Percentiles rank a stretch among this genome's conserved stretches.
Evolutionary conservation across 1,140 invertebrate genomes (phyloP).

Genomic region (Ips typographus): DNA sequence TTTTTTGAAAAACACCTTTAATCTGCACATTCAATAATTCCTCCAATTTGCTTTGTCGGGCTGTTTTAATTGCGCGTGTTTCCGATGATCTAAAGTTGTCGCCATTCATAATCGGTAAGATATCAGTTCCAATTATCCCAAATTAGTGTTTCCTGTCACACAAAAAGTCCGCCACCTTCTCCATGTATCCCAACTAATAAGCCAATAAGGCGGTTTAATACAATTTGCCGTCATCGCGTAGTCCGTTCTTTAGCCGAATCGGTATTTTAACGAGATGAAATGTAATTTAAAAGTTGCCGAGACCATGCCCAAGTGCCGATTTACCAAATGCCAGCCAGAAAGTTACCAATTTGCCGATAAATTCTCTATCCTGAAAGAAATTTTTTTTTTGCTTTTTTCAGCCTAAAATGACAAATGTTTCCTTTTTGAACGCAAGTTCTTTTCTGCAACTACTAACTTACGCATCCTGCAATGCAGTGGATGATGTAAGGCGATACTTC

Average conservation of each 20-base stretch:
- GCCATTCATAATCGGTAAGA: not conserved
- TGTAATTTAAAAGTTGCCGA: conserved; percentile 15
- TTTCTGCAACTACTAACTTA: too few relatives aligned
- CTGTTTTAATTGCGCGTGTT: not conserved
- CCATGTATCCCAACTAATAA: conserved; percentile 12
- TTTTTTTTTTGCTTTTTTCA: not conserved
- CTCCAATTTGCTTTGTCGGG: not conserved
- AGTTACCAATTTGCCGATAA: conserved; percentile 16
- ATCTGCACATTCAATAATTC: too few relatives aligned
- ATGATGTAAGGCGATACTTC: too few relatives aligned
- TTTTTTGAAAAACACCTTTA: too few relatives aligned
- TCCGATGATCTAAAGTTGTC: not conserved
- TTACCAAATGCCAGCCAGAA: conserved; percentile 24
- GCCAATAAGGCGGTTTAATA: conserved; percentile 20
- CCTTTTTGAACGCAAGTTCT: too few relatives aligned
- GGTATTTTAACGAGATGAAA: conserved; percentile 29
- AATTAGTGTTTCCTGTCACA: not conserved
- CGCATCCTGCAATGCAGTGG: too few relatives aligned
- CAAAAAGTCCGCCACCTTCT: conserved; percentile 15
- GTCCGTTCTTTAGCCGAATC: conserved; percentile 21
- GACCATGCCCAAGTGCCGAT: conserved; percentile 17
- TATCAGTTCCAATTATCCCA: not conserved
- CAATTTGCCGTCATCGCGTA: conserved; percentile 18
- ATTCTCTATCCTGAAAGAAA: conserved; percentile 10
- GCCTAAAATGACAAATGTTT: too few relatives aligned